phyloP scores from a whole-genome alignment of 2,113 vertebrate species.

The Phylloscopus trochiloides region DNA sequence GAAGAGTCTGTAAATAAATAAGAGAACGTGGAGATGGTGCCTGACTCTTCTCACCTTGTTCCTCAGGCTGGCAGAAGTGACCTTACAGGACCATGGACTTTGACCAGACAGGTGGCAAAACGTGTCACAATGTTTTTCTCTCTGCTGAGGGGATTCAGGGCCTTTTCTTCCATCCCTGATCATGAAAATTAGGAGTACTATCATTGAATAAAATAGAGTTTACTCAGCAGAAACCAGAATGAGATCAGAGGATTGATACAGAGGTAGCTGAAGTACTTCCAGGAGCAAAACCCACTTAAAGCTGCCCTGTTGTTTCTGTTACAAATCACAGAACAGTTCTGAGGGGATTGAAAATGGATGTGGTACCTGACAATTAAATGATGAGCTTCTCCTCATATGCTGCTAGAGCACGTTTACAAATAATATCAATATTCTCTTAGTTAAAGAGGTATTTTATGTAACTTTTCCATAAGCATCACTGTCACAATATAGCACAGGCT shows the following conservation, averaged over 20 bases:
- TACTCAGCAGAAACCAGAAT: not conserved
- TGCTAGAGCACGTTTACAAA: not conserved
- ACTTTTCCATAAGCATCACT: not conserved
- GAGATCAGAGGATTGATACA: not conserved
- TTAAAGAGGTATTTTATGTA: not conserved
- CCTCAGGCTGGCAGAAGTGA: not conserved
- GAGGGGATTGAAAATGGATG: not conserved
- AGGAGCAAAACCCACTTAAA: not conserved
- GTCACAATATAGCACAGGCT: not conserved
- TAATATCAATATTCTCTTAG: not conserved
- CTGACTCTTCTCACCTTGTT: not conserved
- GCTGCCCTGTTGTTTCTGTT: not conserved
- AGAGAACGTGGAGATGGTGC: not conserved
- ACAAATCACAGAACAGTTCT: not conserved
- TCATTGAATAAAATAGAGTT: not conserved
- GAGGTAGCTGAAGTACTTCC: not conserved
- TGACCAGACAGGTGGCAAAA: not conserved
- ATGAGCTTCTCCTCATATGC: not conserved
- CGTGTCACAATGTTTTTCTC: not conserved
- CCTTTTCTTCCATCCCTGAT: not conserved
- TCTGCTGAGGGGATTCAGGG: not conserved
- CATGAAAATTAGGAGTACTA: not conserved
- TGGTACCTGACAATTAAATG: not conserved
- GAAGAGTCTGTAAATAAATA: not conserved
- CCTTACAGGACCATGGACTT: not conserved